Evolutionary conservation across 92 coral and sea anemone genomes (phyloP).

Genomic region (Parazoanthus swiftii): DNA sequence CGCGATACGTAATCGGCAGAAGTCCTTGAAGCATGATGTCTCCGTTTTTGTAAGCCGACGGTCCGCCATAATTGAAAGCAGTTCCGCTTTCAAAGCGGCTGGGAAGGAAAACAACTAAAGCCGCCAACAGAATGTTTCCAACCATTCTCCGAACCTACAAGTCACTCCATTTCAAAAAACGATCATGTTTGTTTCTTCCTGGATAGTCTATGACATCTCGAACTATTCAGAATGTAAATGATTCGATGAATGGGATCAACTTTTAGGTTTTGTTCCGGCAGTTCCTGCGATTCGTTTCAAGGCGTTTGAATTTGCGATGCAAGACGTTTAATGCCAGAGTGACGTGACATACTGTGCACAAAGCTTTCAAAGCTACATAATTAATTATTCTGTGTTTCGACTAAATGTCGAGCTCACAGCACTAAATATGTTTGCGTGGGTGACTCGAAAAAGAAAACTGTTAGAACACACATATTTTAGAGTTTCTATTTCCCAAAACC

Average conservation of each 20-base stretch:
- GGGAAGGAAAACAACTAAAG: background rate
- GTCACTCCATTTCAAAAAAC: background rate
- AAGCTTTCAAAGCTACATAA: background rate
- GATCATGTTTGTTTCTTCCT: background rate
- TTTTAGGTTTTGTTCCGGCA: background rate
- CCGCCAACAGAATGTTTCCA: background rate
- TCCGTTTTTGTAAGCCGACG: slow-evolving; percentile 55
- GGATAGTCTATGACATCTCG: background rate
- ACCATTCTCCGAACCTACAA: background rate
- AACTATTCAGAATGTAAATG: background rate
- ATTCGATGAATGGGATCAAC: background rate
- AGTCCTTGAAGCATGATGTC: slow-evolving; percentile 72
- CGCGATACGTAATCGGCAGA: slow-evolving; percentile 73
- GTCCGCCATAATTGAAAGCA: slow-evolving; percentile 13
- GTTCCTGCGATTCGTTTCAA: background rate
- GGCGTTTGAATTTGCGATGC: background rate
- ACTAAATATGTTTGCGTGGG: background rate
- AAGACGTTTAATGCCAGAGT: background rate
- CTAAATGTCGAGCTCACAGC: background rate
- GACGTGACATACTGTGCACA: background rate
- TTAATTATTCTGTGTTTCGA: slow-evolving; percentile 19
- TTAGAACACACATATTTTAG: background rate
- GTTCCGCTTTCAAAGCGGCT: slow-evolving; percentile 6
- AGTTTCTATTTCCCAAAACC: background rate
- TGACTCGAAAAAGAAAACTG: background rate